Evolutionary conservation across 2,888 invertebrate genomes (phyloP).

Genomic region (Elmis aenea): DNA sequence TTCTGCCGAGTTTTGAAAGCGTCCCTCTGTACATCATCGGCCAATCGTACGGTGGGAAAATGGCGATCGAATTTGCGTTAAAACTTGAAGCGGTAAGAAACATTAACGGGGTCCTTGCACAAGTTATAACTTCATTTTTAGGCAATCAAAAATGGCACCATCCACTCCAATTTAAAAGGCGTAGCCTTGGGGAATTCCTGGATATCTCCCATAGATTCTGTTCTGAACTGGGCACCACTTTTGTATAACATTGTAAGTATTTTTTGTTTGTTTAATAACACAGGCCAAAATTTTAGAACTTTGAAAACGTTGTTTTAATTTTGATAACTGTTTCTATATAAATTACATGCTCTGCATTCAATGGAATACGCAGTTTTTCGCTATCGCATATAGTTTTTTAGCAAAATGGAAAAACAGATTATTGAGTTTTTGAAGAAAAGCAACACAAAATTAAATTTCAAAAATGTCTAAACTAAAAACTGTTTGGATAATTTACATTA

Average conservation of each 20-base stretch:
- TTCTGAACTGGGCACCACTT: constrained; percentile 77
- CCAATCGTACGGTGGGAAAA: constrained; percentile 66
- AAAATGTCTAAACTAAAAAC: no score
- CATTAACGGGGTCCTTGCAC: neutral
- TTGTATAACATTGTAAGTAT: constrained; percentile 61
- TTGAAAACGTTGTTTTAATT: no score
- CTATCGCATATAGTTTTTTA: no score
- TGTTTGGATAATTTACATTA: no score
- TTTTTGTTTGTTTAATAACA: no score
- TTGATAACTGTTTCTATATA: no score
- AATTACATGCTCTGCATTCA: no score
- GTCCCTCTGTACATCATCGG: constrained; percentile 57
- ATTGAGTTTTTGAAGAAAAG: no score
- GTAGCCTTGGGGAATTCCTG: constrained; percentile 84
- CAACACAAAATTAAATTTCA: no score
- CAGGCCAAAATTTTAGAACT: no score
- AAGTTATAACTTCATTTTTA: constrained; percentile 11
- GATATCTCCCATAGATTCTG: constrained; percentile 83
- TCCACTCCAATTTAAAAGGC: constrained; percentile 64
- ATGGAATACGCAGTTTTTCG: no score
- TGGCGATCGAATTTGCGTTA: constrained; percentile 37
- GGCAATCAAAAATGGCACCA: constrained; percentile 24
- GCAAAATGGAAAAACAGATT: no score
- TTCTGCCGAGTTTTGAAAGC: constrained; percentile 49
- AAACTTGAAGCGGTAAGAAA: constrained; percentile 23